Conservation (phyloP, 2,113 vertebrate genomes). For the Plecturocebus donacophilus region DNA sequence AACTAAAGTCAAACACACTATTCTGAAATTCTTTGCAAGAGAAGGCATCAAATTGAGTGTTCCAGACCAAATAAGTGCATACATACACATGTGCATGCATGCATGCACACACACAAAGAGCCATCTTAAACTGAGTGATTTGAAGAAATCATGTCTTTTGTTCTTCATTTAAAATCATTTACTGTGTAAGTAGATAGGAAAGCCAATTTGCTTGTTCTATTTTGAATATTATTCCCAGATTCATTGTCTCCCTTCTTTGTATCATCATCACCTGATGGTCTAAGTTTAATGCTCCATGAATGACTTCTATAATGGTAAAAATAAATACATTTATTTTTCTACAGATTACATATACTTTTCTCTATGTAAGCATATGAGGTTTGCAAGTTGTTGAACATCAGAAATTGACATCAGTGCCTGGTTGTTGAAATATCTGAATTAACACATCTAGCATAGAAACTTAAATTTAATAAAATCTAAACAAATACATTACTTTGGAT, state of each 20-base stretch:
- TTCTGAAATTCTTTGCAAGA: not conserved
- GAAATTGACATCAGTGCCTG: not conserved
- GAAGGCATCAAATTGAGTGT: not conserved
- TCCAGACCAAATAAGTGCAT: not conserved
- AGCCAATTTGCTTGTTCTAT: not conserved
- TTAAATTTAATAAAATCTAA: not conserved
- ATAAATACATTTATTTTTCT: not conserved
- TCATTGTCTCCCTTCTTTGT: not conserved
- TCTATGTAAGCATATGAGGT: not conserved
- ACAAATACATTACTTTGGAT: not conserved
- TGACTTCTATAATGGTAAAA: not conserved
- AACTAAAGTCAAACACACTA: not conserved
- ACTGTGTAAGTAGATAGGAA: not conserved
- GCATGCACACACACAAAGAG: not conserved
- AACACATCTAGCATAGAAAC: not conserved
- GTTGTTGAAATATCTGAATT: not conserved
- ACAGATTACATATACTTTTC: not conserved
- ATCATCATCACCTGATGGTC: not conserved
- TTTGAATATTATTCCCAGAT: not conserved
- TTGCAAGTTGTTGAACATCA: not conserved
- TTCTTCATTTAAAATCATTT: not conserved
- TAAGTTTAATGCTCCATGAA: not conserved
- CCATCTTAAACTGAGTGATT: not conserved
- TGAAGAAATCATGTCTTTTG: not conserved
- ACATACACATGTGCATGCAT: no score